phyloP scores from a whole-genome alignment of 2,113 vertebrate genomes.

The Sardina pilchardus region DNA sequence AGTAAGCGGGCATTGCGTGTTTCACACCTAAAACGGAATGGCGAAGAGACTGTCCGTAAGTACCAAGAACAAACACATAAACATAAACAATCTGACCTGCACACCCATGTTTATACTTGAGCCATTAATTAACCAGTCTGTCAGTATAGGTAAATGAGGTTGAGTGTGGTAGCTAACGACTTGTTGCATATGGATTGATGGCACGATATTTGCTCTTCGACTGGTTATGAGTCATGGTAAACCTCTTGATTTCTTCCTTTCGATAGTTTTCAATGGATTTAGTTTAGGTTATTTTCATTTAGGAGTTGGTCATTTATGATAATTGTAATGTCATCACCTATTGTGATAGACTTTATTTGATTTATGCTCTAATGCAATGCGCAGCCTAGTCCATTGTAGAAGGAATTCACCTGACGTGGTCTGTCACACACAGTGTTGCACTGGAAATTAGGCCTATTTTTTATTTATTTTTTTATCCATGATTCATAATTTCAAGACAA shows the following conservation, averaged over 20 bases:
- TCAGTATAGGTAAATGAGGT: neutral
- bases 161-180: neutral
- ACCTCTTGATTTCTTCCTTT: neutral
- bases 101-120: neutral
- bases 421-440: neutral
- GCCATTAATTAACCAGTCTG: neutral
- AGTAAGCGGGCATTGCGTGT: constrained; percentile 14
- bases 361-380: neutral
- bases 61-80: neutral
- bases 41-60: constrained; percentile 57
- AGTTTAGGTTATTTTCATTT: neutral
- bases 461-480: too few relatives aligned
- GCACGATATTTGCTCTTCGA: neutral
- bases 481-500: neutral
- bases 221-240: neutral
- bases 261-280: neutral
- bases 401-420: too few relatives aligned
- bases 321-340: neutral
- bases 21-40: constrained; percentile 49
- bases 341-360: neutral
- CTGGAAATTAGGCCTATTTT: neutral
- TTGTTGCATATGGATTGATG: too few relatives aligned
- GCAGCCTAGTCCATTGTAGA: neutral
- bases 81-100: neutral
- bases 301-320: neutral